Evolutionary conservation across 2,797 vertebrate species (phyloP), one percentile per base, ranked within the genome.

Genomic region (Gymnothorax reevesii): DNA sequence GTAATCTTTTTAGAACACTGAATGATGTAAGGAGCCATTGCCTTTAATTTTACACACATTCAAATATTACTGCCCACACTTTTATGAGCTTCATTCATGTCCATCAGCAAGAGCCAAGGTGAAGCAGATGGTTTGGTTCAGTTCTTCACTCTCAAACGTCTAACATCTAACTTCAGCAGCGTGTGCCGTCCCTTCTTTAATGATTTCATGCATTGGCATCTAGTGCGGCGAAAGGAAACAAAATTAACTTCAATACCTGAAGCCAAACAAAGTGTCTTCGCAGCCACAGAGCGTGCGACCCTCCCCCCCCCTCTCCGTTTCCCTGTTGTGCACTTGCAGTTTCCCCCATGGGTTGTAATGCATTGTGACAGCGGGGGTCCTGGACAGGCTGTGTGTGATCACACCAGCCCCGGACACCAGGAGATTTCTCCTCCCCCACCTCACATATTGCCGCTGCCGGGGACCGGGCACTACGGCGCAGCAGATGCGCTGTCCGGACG

Each of bases 401-500:
- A 27, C 93, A 91, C 79, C 57, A 91, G 91, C 77, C 52, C 83
- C 12, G 22, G 59, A 57, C 27, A 69, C 66, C 42, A 80, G 80
- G 82, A 83, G 87, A 64, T 93, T 94, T 93, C 90, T 91, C 92
- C 95, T 94, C 91, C 95, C 91, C 89, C 93, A 90, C 89, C 59
- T 69, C 7, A n/a, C 82, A 92, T 64, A 59, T 92, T 91, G 87
- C 88, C 57, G 0, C 93, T 89, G 88, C 86, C 93, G 94, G 94
- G 92, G 94, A 94, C 71, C 90, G 91, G 92, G 87, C 91, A 86
- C 91, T 88, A 4, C 87, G 92, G 95, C 96, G 95, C 98, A 99
- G 98, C 98, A 99, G 98, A 98, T 97, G 97, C 96, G 97, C 97
- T 97, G 97, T 99, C 98, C 95, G 92, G 96, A 95, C 95, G 92